Evolutionary conservation across 2,113 vertebrate species (phyloP).

Genomic region (Equus quagga): DNA sequence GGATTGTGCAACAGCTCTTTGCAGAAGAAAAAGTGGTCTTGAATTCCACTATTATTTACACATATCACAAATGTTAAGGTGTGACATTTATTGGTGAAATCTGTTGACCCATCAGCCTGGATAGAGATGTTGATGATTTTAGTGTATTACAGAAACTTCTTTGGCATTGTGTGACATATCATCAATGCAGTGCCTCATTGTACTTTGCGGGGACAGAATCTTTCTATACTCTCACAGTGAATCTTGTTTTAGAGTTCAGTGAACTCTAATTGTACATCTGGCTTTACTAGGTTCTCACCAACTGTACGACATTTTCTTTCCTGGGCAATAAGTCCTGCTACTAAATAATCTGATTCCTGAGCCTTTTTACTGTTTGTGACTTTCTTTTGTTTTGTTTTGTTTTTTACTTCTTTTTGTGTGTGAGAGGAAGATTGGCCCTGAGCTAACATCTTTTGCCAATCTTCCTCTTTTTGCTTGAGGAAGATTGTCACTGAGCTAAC

Average conservation of each 20-base stretch:
- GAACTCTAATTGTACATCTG: neutral
- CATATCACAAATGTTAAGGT: neutral
- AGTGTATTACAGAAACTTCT: neutral
- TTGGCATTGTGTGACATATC: neutral
- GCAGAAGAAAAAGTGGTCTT: no score
- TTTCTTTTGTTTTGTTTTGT: neutral
- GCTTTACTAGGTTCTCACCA: neutral
- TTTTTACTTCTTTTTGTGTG: no score
- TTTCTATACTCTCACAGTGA: neutral
- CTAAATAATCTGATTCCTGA: neutral
- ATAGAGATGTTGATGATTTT: neutral
- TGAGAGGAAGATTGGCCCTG: no score
- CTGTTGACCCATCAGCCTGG: neutral
- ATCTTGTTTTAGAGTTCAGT: neutral
- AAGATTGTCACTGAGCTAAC: no score
- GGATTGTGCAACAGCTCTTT: neutral
- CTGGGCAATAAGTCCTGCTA: neutral
- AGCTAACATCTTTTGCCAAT: no score
- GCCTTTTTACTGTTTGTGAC: neutral
- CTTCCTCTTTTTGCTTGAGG: no score
- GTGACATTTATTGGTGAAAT: neutral
- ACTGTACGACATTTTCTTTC: neutral
- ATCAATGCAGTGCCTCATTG: neutral
- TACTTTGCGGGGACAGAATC: neutral
- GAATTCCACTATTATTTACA: neutral